These are phyloP conservation scores for Thelaira solivaga DNA, from an alignment of 2,888 invertebrate species.

Conservation along the genomic window DNA sequence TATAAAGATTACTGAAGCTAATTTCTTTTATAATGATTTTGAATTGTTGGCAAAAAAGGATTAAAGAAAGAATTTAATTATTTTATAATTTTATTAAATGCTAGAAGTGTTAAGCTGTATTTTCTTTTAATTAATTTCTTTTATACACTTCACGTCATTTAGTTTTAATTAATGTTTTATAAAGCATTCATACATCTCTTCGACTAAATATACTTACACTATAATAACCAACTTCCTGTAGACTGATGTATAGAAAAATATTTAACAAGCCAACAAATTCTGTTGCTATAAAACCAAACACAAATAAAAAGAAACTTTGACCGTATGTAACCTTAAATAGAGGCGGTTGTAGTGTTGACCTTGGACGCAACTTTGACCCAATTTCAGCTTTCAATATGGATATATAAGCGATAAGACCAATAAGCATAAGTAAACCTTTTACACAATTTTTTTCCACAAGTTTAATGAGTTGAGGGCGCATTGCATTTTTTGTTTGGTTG, in stretches of 20 bases:
- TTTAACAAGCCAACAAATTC: slow-evolving; percentile 92
- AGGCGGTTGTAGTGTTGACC: slow-evolving; percentile 86
- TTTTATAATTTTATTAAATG: too few species aligned
- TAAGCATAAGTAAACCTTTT: slow-evolving; percentile 91
- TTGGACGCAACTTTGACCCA: slow-evolving; percentile 89
- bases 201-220: slow-evolving; percentile 70
- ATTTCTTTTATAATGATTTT: too few species aligned
- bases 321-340: slow-evolving; percentile 92
- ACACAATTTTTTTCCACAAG: background rate
- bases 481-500: too few species aligned
- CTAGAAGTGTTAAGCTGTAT: too few species aligned
- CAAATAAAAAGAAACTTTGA: slow-evolving; percentile 90
- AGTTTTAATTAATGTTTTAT: background rate
- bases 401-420: slow-evolving; percentile 94
- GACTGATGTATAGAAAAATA: slow-evolving; percentile 87
- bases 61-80: too few species aligned
- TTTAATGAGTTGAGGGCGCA: slow-evolving; percentile 25
- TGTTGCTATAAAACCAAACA: slow-evolving; percentile 89
- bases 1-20: too few species aligned
- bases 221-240: slow-evolving; percentile 75
- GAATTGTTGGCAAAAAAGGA: too few species aligned
- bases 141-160: too few species aligned
- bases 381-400: slow-evolving; percentile 94
- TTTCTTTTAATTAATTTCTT: background rate
- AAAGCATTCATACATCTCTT: background rate